A percentile compares a stretch with the other conserved stretches of the same genome.
These are phyloP conservation scores for Scaptomyza pallida DNA, from an alignment of 1,140 invertebrate genomes.

Conservation along the genomic window DNA sequence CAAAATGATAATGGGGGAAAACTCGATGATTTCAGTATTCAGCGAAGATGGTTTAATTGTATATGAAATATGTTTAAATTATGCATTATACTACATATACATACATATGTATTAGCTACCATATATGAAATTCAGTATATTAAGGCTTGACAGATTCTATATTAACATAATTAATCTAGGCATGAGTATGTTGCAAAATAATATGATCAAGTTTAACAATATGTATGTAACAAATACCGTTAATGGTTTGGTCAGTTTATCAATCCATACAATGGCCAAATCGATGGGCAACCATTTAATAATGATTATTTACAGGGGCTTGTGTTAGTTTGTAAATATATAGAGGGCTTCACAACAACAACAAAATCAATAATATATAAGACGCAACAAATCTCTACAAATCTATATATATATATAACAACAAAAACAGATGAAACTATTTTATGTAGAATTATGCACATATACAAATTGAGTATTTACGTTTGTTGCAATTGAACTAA, in stretches of 20 bases:
- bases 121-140: constrained; percentile 49
- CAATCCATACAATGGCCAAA: constrained; percentile 17
- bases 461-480: constrained; percentile 65
- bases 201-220: constrained; percentile 38
- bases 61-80: constrained; percentile 54
- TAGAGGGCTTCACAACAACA: constrained; percentile 21
- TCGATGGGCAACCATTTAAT: constrained; percentile 51
- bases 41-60: constrained; percentile 55
- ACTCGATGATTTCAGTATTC: constrained; percentile 81
- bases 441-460: constrained; percentile 69
- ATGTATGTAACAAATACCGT: constrained; percentile 15
- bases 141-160: constrained; percentile 70
- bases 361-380: constrained; percentile 26
- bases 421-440: constrained; percentile 62
- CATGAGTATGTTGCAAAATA: constrained; percentile 25
- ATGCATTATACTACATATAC: constrained; percentile 54
- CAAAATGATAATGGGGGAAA: constrained; percentile 34
- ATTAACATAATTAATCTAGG: constrained; percentile 40
- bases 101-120: constrained; percentile 44
- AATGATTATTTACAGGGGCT: constrained; percentile 79
- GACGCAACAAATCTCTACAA: constrained; percentile 43
- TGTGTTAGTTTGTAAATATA: constrained; percentile 77
- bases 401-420: constrained; percentile 43
- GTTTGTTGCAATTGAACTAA: constrained; percentile 68
- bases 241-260: constrained; percentile 32